phyloP scores from a whole-genome alignment of 2,113 vertebrate species.

The Bufo bufo region DNA sequence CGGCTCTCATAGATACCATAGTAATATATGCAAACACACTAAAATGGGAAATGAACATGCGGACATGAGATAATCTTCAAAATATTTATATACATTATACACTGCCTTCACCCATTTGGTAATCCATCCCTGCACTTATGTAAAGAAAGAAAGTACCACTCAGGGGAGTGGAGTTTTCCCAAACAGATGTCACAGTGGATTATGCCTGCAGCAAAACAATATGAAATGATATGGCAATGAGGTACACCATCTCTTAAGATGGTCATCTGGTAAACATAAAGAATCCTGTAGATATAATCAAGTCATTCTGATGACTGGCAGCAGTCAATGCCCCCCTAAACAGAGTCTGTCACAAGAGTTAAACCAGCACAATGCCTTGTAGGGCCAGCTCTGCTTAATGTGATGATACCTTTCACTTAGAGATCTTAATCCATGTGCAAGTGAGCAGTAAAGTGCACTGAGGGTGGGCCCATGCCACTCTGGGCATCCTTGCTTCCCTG shows the following conservation, averaged over 20 bases:
- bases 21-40: constrained; percentile 21
- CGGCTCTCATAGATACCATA: constrained; percentile 10
- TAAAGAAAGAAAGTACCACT: neutral
- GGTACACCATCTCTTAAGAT: neutral
- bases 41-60: constrained; percentile 2
- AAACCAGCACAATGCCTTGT: too few species aligned
- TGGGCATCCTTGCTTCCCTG: too few species aligned
- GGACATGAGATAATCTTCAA: neutral
- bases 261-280: neutral
- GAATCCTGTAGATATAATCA: neutral
- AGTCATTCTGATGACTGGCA: neutral
- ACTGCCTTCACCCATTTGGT: neutral
- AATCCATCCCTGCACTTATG: constrained; percentile 11
- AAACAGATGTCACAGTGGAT: neutral
- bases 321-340: neutral
- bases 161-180: neutral
- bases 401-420: too few species aligned
- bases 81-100: neutral
- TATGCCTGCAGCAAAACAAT: neutral
- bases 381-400: too few species aligned
- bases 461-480: too few species aligned
- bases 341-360: too few species aligned
- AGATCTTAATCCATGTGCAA: too few species aligned
- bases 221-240: neutral
- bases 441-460: too few species aligned